These are phyloP conservation scores for Drosophila melanosoma DNA, from an alignment of 2,888 invertebrate genomes.

Conservation along the genomic window DNA sequence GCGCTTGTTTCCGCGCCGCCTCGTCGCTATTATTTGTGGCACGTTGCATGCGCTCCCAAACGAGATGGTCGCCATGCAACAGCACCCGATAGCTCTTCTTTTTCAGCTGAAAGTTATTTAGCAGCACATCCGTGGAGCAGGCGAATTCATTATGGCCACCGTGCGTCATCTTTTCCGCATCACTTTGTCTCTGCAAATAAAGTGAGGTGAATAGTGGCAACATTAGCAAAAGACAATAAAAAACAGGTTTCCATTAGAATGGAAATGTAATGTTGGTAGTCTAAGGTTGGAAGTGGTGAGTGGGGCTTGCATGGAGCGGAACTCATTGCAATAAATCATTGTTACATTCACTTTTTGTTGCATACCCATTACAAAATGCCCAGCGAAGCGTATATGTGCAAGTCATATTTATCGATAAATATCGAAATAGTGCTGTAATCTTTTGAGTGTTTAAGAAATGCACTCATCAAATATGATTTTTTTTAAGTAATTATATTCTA, in stretches of 20 bases:
- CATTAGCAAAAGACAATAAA: conserved; percentile 2
- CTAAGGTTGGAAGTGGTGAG: too few relatives aligned
- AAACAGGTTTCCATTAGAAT: conserved; percentile 76
- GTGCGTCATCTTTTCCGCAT: conserved; percentile 66
- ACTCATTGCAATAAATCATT: conserved; percentile 37
- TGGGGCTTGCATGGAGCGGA: neutral
- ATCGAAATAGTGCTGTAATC: neutral
- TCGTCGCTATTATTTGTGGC: conserved; percentile 15
- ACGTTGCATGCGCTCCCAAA: conserved; percentile 87
- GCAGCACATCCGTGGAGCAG: conserved; percentile 74
- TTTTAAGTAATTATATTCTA: neutral
- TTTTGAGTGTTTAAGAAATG: neutral
- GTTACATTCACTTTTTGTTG: conserved; percentile 51
- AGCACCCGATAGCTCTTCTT: conserved; percentile 88
- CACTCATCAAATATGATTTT: neutral
- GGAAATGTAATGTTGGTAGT: neutral
- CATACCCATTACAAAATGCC: neutral
- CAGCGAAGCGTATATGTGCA: neutral
- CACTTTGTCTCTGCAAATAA: conserved; percentile 47
- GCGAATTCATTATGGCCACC: conserved; percentile 48
- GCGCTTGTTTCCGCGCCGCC: conserved; percentile 37
- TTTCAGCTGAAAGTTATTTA: conserved; percentile 87
- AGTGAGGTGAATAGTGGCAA: neutral
- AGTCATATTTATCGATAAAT: neutral
- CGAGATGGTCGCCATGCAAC: conserved; percentile 87